Evolutionary conservation across 2,113 vertebrate species (phyloP).

Genomic region (Daphoenositta chrysoptera): DNA sequence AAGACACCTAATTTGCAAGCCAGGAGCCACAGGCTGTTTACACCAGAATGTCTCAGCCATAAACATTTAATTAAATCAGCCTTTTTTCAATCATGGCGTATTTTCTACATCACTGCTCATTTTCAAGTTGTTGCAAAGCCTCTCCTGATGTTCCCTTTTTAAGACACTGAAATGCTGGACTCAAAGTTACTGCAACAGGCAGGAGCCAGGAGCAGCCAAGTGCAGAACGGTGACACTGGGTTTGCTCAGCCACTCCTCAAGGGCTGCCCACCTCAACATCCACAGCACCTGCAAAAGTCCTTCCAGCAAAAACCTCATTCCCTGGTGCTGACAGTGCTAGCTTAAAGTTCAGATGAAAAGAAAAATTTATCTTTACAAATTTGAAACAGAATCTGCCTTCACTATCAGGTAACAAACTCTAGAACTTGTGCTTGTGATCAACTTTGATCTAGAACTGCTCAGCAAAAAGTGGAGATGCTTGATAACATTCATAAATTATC

Average conservation of each 20-base stretch:
- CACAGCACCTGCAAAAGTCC: not conserved
- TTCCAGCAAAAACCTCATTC: not conserved
- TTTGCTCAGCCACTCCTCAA: not conserved
- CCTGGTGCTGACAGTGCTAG: not conserved
- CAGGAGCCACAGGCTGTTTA: constrained; percentile 39
- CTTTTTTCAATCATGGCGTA: not conserved
- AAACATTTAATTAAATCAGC: constrained; percentile 34
- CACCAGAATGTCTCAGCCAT: not conserved
- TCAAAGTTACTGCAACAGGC: not conserved
- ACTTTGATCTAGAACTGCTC: not conserved
- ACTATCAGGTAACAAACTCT: not conserved
- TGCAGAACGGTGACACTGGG: not conserved
- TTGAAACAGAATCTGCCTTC: not conserved
- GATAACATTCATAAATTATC: not conserved
- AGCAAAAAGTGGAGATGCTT: not conserved
- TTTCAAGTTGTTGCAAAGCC: not conserved
- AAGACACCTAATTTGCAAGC: not conserved
- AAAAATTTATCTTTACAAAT: not conserved
- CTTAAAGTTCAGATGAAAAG: not conserved
- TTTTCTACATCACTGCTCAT: constrained; percentile 29
- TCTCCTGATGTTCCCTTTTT: not conserved
- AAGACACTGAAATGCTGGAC: not conserved
- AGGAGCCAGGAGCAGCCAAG: not conserved
- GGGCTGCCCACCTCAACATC: not conserved
- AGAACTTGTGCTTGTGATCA: not conserved